These are phyloP conservation scores for Eristalis intricaria DNA, from an alignment of 2,888 invertebrate genomes.

Conservation along the genomic window DNA sequence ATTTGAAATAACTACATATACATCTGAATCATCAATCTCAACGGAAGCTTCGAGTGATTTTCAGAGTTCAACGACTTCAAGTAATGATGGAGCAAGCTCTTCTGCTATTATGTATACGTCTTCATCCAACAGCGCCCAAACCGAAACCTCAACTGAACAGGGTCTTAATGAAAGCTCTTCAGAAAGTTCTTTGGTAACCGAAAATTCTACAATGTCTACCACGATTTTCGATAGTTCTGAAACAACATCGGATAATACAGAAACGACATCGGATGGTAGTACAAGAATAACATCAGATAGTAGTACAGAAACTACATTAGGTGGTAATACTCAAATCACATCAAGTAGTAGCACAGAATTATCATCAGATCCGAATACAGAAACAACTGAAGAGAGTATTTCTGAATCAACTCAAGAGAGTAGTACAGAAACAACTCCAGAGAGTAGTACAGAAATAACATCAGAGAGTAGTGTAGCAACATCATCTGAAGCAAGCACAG, in stretches of 20 bases:
- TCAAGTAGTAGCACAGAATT: constrained; percentile 56
- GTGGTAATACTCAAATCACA: constrained; percentile 43
- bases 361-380: constrained; percentile 67
- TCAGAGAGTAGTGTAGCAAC: constrained; percentile 69
- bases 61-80: background rate
- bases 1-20: background rate
- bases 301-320: constrained; percentile 14
- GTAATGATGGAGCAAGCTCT: constrained; percentile 33
- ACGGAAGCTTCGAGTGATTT: background rate
- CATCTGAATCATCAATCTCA: background rate
- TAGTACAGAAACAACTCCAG: constrained; percentile 59
- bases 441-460: constrained; percentile 61
- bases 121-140: constrained; percentile 42
- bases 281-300: constrained; percentile 34
- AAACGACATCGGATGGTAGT: constrained; percentile 54
- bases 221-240: background rate
- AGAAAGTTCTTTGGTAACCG: constrained; percentile 11
- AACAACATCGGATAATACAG: constrained; percentile 42
- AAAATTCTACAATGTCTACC: constrained; percentile 12
- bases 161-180: constrained; percentile 67
- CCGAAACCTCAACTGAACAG: constrained; percentile 41
- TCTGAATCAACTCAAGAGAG: constrained; percentile 68
- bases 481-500: constrained; percentile 65
- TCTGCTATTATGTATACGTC: constrained; percentile 3
- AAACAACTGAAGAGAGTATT: constrained; percentile 59